These are phyloP conservation scores for Anarhynchus alexandrinus DNA, from an alignment of 2,113 vertebrate genomes.

Conservation along the genomic window DNA sequence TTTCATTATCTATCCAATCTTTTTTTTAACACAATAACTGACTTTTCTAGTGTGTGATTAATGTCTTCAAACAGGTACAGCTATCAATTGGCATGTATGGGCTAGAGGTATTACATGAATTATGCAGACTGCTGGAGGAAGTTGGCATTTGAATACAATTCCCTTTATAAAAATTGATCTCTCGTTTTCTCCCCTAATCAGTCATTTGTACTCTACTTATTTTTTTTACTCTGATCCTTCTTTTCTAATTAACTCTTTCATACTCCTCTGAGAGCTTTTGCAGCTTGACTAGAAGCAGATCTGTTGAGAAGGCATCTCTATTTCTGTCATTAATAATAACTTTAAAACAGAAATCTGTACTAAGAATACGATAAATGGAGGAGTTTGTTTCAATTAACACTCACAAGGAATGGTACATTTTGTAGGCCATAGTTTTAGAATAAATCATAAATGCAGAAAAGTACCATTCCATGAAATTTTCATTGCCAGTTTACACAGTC, in stretches of 20 bases:
- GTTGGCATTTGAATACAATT: constrained; percentile 39
- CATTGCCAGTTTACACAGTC: neutral
- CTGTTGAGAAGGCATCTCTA: neutral
- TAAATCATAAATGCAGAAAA: neutral
- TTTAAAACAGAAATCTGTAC: neutral
- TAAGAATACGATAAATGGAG: neutral
- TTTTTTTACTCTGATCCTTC: neutral
- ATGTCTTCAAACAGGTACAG: constrained; percentile 2
- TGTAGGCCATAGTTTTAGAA: neutral
- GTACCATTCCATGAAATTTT: neutral
- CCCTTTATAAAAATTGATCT: constrained; percentile 22
- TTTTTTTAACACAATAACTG: neutral
- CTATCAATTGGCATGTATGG: neutral
- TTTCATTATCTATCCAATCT: neutral
- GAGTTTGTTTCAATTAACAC: neutral
- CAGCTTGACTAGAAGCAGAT: neutral
- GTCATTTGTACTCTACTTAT: neutral
- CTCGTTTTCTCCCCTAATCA: neutral
- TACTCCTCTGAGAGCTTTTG: neutral
- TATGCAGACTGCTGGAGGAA: constrained; percentile 5
- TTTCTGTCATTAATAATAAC: neutral
- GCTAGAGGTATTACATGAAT: constrained; percentile 8
- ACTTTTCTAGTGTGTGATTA: constrained; percentile 26
- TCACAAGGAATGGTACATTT: neutral
- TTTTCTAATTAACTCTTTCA: constrained; percentile 29